Conservation (phyloP, 2,888 invertebrate genomes). For the Lampropteryx suffumata region DNA sequence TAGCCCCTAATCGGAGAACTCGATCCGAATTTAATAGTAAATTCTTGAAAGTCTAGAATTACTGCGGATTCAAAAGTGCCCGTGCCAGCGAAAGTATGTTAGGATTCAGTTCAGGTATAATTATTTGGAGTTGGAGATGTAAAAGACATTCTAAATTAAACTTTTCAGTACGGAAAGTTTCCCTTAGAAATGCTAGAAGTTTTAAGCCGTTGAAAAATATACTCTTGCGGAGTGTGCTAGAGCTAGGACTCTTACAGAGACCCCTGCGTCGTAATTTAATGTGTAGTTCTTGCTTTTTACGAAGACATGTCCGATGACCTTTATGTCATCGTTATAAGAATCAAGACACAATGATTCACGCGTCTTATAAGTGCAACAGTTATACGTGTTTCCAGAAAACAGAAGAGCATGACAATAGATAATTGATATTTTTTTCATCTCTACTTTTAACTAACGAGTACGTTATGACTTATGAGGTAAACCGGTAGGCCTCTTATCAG, state of each 20-base stretch:
- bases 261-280: background rate
- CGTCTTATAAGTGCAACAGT: no score
- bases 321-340: background rate
- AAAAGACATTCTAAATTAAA: slow-evolving; percentile 26
- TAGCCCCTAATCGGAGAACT: slow-evolving; percentile 46
- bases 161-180: slow-evolving; percentile 21
- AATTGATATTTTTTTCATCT: background rate
- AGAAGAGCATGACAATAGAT: background rate
- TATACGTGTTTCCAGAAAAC: background rate
- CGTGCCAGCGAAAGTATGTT: slow-evolving; percentile 26
- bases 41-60: slow-evolving; percentile 23
- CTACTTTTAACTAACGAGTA: no score
- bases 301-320: background rate
- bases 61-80: slow-evolving; percentile 19
- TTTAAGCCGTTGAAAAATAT: slow-evolving; percentile 19
- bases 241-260: background rate
- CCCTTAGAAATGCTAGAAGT: slow-evolving; percentile 19
- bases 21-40: slow-evolving; percentile 35
- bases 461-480: slow-evolving; percentile 1
- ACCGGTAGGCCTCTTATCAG: slow-evolving; percentile 9
- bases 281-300: no score
- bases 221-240: background rate
- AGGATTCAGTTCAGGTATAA: slow-evolving; percentile 28
- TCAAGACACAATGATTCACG: background rate
- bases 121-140: slow-evolving; percentile 27